phyloP scores from a whole-genome alignment of 2,888 invertebrate genomes.

The Lamproptera curius region DNA sequence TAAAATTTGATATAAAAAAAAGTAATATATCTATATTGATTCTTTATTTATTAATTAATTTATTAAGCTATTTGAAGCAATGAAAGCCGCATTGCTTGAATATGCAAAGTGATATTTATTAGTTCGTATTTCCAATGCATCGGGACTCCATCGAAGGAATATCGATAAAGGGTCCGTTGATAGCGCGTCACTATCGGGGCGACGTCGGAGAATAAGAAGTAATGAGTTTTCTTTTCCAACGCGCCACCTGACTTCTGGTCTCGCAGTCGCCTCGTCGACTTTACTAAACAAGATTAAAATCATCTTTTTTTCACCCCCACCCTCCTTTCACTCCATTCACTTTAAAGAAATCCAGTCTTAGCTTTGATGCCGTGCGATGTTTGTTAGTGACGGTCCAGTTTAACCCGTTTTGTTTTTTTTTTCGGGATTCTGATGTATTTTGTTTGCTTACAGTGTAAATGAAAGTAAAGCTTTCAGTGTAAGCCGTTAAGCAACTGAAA shows the following conservation, averaged over 20 bases:
- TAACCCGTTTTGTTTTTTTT: slow-evolving; percentile 34
- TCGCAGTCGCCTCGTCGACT: slow-evolving; percentile 52
- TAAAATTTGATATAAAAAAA: too few relatives aligned
- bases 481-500: too few relatives aligned
- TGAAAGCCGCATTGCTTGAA: too few relatives aligned
- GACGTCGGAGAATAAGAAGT: slow-evolving; percentile 64
- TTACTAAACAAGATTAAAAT: slow-evolving; percentile 69
- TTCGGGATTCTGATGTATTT: slow-evolving; percentile 34
- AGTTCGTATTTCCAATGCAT: neutral
- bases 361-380: slow-evolving; percentile 34
- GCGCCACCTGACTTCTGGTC: slow-evolving; percentile 64
- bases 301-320: slow-evolving; percentile 46
- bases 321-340: slow-evolving; percentile 36
- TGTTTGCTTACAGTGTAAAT: too few relatives aligned
- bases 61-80: too few relatives aligned
- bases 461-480: too few relatives aligned
- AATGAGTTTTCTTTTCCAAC: slow-evolving; percentile 73
- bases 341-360: slow-evolving; percentile 30
- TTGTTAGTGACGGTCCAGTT: slow-evolving; percentile 33
- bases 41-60: too few relatives aligned
- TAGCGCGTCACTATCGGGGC: slow-evolving; percentile 40
- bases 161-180: slow-evolving; percentile 39
- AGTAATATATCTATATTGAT: too few relatives aligned
- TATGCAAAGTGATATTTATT: too few relatives aligned
- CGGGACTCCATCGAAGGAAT: slow-evolving; percentile 5